A percentile compares a stretch with the other conserved stretches of the same genome.
Conservation (phyloP, 2,113 vertebrate genomes). For the Thamnaconus septentrionalis region DNA sequence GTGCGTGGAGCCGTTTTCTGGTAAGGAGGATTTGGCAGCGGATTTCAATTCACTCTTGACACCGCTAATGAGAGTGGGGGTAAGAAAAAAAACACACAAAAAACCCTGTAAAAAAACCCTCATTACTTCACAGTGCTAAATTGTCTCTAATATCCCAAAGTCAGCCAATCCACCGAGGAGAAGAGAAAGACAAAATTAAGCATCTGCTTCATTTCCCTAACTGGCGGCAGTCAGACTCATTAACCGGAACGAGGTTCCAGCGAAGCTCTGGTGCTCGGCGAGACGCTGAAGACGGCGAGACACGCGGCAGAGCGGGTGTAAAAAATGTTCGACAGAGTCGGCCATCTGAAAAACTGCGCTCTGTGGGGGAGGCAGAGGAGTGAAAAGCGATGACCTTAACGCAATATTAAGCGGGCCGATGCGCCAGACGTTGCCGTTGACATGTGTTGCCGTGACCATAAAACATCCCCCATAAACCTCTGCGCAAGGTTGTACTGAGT, state of each 20-base stretch:
- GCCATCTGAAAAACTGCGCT: constrained; percentile 27
- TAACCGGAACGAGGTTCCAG: constrained; percentile 61
- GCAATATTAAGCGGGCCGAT: constrained; percentile 16
- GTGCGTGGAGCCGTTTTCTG: constrained; percentile 7
- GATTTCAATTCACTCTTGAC: constrained; percentile 45
- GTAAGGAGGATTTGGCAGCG: constrained; percentile 15
- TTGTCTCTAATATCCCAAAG: constrained; percentile 66
- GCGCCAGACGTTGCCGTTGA: constrained; percentile 14
- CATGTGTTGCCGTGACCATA: constrained; percentile 27
- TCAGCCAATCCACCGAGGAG: constrained; percentile 62
- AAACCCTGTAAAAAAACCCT: constrained; percentile 15
- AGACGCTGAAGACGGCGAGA: constrained; percentile 33
- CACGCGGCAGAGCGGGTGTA: constrained; percentile 17
- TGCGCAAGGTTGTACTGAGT: constrained; percentile 27
- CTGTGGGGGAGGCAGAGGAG: constrained; percentile 29
- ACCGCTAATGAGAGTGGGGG: constrained; percentile 42
- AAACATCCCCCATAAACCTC: constrained; percentile 18
- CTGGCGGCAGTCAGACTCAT: constrained; percentile 62
- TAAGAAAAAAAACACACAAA: no score
- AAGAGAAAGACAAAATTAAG: constrained; percentile 68
- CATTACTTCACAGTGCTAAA: constrained; percentile 50
- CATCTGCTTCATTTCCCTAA: constrained; percentile 72
- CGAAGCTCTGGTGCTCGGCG: constrained; percentile 31
- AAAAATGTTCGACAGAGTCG: constrained; percentile 2
- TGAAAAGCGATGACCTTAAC: constrained; percentile 24